Percentiles rank a stretch among this genome's conserved stretches.
Evolutionary conservation across 2,888 invertebrate species (phyloP).

Genomic region (Yponomeuta malinellus): DNA sequence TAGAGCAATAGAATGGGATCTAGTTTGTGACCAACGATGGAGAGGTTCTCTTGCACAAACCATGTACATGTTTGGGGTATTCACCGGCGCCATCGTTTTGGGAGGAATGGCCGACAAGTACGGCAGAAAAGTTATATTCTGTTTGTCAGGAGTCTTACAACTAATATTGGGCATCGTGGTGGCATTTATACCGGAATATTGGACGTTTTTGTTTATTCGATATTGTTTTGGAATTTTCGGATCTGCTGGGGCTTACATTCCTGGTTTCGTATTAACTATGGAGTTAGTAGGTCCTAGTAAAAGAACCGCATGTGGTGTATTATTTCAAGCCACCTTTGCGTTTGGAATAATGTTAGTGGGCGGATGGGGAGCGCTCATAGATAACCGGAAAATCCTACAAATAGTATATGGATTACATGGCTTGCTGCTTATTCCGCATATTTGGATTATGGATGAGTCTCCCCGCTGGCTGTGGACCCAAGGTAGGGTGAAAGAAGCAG

Average conservation of each 20-base stretch:
- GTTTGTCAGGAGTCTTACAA: constrained; percentile 85
- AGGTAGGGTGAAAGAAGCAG: constrained; percentile 82
- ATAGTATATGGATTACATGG: constrained; percentile 86
- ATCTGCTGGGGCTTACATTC: constrained; percentile 85
- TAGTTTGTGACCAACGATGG: constrained; percentile 88
- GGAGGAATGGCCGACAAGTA: constrained; percentile 89
- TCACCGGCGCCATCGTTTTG: constrained; percentile 86
- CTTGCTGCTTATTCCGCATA: constrained; percentile 82
- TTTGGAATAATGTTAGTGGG: constrained; percentile 88
- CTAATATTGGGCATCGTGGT: constrained; percentile 82
- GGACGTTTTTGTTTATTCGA: constrained; percentile 79
- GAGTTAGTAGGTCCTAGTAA: constrained; percentile 88
- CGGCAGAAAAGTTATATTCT: constrained; percentile 88
- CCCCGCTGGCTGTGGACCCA: constrained; percentile 93
- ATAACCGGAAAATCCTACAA: constrained; percentile 84
- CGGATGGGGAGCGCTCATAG: constrained; percentile 86
- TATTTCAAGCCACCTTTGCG: constrained; percentile 87
- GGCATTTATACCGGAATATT: constrained; percentile 86
- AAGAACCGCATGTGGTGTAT: constrained; percentile 86
- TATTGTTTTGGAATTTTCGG: constrained; percentile 88
- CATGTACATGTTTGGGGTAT: constrained; percentile 89
- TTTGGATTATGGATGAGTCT: constrained; percentile 93
- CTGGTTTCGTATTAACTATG: constrained; percentile 84
- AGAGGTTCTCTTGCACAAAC: constrained; percentile 88
- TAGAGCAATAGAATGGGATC: constrained; percentile 87